These are phyloP conservation scores for Ectemnius cavifrons DNA, from an alignment of 2,888 invertebrate species.

Conservation along the genomic window DNA sequence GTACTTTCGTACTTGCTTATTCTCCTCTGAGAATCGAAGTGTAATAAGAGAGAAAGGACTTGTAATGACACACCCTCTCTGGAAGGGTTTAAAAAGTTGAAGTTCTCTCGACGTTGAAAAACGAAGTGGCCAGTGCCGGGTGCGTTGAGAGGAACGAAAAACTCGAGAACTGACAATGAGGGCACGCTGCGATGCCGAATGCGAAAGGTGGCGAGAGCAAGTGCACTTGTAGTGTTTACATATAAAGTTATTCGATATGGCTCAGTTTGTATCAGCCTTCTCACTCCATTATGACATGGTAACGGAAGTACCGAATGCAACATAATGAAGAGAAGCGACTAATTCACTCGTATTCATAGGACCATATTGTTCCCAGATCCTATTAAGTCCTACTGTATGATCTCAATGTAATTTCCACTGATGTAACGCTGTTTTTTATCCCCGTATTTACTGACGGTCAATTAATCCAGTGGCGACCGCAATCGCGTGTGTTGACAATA, in stretches of 20 bases:
- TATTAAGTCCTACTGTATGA: neutral
- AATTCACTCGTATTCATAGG: conserved; percentile 6
- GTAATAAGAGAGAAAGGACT: neutral
- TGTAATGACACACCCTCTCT: no score
- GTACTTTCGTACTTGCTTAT: no score
- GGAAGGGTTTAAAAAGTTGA: no score
- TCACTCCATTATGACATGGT: neutral
- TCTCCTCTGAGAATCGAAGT: neutral
- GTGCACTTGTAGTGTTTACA: conserved; percentile 50
- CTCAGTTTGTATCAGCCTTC: neutral
- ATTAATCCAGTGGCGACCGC: conserved; percentile 30
- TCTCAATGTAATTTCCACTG: conserved; percentile 19
- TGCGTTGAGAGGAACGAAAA: neutral
- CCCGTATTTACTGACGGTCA: conserved; percentile 33
- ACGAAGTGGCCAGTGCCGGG: neutral
- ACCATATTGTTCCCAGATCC: conserved; percentile 2
- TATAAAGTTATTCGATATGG: neutral
- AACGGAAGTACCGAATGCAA: neutral
- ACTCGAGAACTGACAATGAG: conserved; percentile 4
- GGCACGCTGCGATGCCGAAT: neutral
- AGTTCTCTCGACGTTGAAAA: no score
- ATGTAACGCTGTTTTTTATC: conserved; percentile 20
- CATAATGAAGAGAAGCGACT: neutral
- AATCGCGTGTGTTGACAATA: no score
- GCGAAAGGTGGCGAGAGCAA: conserved; percentile 33